Percentiles rank a stretch among this genome's conserved stretches.
Evolutionary conservation across 2,888 invertebrate species (phyloP).

Genomic region (Chrysolina haemoptera): DNA sequence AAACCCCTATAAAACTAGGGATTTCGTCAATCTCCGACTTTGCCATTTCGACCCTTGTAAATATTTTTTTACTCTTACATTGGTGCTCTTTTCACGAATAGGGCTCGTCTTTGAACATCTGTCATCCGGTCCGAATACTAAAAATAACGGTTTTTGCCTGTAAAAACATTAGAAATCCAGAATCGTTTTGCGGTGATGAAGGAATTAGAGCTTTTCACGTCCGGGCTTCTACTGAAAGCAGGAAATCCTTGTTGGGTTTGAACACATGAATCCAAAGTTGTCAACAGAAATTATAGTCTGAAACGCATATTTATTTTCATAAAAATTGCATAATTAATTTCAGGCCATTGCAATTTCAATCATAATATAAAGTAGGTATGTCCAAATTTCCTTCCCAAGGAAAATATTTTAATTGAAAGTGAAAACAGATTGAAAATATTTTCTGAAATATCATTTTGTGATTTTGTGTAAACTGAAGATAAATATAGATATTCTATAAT

Average conservation of each 20-base stretch:
- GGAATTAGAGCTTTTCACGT: constrained; percentile 13
- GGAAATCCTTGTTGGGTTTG: neutral
- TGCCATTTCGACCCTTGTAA: constrained; percentile 34
- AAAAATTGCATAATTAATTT: neutral
- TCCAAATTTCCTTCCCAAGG: no score
- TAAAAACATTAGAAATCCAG: constrained; percentile 11
- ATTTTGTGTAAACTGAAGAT: no score
- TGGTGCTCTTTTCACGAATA: constrained; percentile 8
- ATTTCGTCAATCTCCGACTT: constrained; percentile 39
- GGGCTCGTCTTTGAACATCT: constrained; percentile 11
- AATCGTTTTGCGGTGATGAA: constrained; percentile 1
- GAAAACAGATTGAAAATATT: no score
- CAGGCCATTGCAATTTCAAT: neutral
- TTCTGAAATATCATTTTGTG: no score
- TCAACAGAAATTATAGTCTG: neutral
- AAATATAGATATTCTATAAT: no score
- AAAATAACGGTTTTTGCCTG: constrained; percentile 17
- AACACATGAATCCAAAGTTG: neutral
- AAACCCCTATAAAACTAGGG: constrained; percentile 40
- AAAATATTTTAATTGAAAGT: no score
- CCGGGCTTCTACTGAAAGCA: neutral
- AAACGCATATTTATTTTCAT: neutral
- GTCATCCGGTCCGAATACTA: constrained; percentile 16
- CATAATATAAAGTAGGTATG: no score
- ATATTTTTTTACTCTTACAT: constrained; percentile 36